Base-by-base conservation (phyloP, 2,888 invertebrate genomes). In the Phyllotreta striolata region DNA sequence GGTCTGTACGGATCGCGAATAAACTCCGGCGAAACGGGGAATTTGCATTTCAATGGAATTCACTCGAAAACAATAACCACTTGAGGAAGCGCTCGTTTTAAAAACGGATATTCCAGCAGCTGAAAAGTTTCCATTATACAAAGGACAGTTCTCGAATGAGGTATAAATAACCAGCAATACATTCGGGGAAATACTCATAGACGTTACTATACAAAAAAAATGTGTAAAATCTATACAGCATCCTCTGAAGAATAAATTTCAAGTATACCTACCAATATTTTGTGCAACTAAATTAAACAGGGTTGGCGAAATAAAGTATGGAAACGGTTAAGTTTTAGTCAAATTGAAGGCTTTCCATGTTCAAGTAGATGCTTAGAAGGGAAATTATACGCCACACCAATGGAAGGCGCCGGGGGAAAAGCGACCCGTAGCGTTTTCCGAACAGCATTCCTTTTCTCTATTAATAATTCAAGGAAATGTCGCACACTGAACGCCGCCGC, bases 381-480 rank as follows among this genome's bases (percentile, higher is more conserved):
- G 4, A 24, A 24, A 24, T 24, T 24, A 24, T 24, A 4, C 24
- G 24, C 1, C 4, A 24, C 24, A 24, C 24, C 24, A 24, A 24
- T 24, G 24, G 24, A 24, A 24, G 4, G 24, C 24, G 24, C 24
- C 1, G 24, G 24, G 24, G 24, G 55, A 40, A 44, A 40, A 56
- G 14, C 40, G 52, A 59, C 62, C 63, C 59, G 64, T 58, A 63
- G 62, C 58, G 58, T n/a, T 34, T 66, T 39, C 52, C 35, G 56
- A 68, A 67, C 59, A 63, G 62, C 62, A 63, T 64, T 56, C 47
- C 60, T 49, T 24, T 24, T 39, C 63, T 62, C 12, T 56, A 60
- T 68, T 66, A 68, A 68, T 68, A 66, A 68, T 68, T 66, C 66
- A 68, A 60, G 61, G 55, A 63, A 68, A 64, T 62, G 68, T 63